Conservation (phyloP, 2,113 vertebrate genomes). For the Symphodus melops region DNA sequence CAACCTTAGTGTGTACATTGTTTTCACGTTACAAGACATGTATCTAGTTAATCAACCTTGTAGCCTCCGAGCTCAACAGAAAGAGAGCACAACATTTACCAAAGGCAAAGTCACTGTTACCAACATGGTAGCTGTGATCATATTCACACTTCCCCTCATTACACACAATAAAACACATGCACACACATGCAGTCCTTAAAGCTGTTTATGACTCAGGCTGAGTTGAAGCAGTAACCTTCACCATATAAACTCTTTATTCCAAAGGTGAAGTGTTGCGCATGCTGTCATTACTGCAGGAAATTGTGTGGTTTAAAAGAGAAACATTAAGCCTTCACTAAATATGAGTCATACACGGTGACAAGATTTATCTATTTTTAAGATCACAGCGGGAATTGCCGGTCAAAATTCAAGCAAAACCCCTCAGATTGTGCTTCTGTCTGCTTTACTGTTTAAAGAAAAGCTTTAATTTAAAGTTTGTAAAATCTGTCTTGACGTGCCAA, state of each 20-base stretch:
- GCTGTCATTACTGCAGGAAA: too few relatives aligned
- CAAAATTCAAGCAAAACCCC: not conserved
- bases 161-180: not conserved
- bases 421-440: not conserved
- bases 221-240: not conserved
- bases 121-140: not conserved
- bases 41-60: conserved; percentile 7
- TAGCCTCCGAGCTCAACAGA: conserved; percentile 3
- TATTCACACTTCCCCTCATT: not conserved
- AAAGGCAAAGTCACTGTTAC: conserved; percentile 21
- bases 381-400: too few relatives aligned
- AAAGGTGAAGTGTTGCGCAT: too few relatives aligned
- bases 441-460: not conserved
- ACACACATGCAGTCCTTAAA: not conserved
- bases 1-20: not conserved
- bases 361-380: too few relatives aligned
- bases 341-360: too few relatives aligned
- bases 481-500: not conserved
- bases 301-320: too few relatives aligned
- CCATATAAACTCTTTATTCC: too few relatives aligned
- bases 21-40: not conserved
- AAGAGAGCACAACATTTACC: conserved; percentile 21
- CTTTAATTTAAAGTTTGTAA: not conserved
- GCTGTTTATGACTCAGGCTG: conserved; percentile 2
- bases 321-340: too few relatives aligned